Conservation (phyloP, 2,113 vertebrate species). For the Monarcha castaneiventris region DNA sequence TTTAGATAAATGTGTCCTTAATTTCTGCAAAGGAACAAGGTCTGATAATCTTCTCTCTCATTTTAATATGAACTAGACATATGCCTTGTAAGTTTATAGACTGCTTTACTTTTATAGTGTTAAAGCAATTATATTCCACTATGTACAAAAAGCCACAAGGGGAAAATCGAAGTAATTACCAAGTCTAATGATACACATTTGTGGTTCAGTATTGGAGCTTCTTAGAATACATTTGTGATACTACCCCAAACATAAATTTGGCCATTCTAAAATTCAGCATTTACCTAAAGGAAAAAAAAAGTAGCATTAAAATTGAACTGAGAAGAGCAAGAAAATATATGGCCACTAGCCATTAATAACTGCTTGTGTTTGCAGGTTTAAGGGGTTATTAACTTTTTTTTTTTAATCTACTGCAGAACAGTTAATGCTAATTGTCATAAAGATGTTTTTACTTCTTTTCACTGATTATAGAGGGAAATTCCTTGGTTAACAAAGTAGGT, state of each 20-base stretch:
- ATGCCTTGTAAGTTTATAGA: not conserved
- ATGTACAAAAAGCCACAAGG: constrained; percentile 28
- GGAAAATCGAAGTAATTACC: constrained; percentile 26
- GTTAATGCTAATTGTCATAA: not conserved
- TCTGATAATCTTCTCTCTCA: not conserved
- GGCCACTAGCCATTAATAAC: not conserved
- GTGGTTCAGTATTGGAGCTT: not conserved
- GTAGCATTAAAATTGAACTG: not conserved
- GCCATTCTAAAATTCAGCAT: not conserved
- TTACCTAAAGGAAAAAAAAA: not conserved
- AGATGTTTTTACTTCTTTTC: not conserved
- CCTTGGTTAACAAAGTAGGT: no score
- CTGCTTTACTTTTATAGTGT: not conserved
- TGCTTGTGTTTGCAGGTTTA: not conserved
- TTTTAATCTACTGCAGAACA: not conserved
- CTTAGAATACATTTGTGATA: not conserved
- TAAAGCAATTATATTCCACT: constrained; percentile 20
- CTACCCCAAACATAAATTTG: not conserved
- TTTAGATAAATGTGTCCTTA: not conserved
- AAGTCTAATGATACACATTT: constrained; percentile 6
- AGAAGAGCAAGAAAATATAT: not conserved
- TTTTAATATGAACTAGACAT: not conserved
- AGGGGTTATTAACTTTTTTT: not conserved
- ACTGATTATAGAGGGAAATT: no score
- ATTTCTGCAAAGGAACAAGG: not conserved